These are phyloP conservation scores for Nycticryphes semicollaris DNA, from an alignment of 2,113 vertebrate species.

Conservation along the genomic window DNA sequence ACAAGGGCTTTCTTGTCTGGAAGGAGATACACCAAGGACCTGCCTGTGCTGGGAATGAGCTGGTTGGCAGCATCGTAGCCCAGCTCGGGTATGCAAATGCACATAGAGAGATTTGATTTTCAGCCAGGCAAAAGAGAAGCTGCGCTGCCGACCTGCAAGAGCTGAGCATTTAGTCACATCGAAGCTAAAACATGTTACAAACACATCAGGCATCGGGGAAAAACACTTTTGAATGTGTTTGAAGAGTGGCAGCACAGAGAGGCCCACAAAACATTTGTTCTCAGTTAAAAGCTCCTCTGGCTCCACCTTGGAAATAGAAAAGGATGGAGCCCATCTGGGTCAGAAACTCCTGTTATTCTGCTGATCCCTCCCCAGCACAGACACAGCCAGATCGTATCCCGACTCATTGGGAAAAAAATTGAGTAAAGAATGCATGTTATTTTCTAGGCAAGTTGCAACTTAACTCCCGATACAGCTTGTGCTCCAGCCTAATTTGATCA, in stretches of 20 bases:
- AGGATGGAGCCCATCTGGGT: neutral
- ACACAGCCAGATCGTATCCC: neutral
- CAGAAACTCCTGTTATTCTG: neutral
- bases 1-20: conserved; percentile 11
- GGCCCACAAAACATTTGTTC: neutral
- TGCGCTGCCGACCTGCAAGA: conserved; percentile 1
- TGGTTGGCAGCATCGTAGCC: neutral
- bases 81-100: neutral
- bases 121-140: neutral
- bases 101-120: neutral
- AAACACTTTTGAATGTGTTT: neutral
- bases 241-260: neutral
- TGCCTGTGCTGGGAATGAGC: neutral
- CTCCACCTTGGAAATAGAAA: neutral
- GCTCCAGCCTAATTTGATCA: conserved; percentile 2
- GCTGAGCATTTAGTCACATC: neutral
- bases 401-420: neutral
- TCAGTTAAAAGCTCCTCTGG: neutral
- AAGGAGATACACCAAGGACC: conserved; percentile 23
- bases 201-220: neutral
- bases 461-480: neutral
- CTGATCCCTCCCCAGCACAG: neutral
- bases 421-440: neutral
- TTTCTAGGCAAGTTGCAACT: neutral
- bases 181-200: neutral